Base-by-base conservation (phyloP, 1,140 invertebrate genomes). In the Diploscapter pachys region DNA sequence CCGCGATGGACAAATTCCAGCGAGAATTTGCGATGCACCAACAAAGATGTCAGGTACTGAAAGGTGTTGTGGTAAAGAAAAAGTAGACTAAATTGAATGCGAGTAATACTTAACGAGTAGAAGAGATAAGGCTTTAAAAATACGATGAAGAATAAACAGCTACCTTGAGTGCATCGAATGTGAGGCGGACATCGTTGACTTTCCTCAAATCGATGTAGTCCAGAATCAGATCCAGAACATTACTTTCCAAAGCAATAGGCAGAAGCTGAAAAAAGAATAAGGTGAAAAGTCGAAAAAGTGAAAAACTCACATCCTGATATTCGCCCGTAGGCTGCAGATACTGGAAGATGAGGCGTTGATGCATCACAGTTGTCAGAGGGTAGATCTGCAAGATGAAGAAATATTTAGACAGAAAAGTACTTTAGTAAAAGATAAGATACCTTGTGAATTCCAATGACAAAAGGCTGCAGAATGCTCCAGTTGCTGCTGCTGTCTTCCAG, bases 11-110 rank as follows among this genome's bases (percentile, higher is more conserved):
- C 90, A 86, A 98, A 98, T 86, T 98, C 94, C 6, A 96, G 91
- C 0, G 93, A 93, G 88, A 98, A 97, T 86, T 97, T 98, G 87
- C 97, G 98, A 86, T 98, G 95, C 82, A 94, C 97, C 0, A 98
- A 88, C 62, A 98, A 86, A 2, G 94, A 92, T 0, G 94, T 92
- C 3, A 98, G 88, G 87, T 96, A 98, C 88, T 95, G 92, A 0
- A 95, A 78, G 53, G 62, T 31, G 31, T 31, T 31, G 31, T 31
- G 31, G 31, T 31, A 31, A 31, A 31, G 31, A 31, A 31, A 31
- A 31, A 31, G 31, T 31, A 31, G 31, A 31, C 31, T 31, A 31
- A 31, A 31, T 31, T 31, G 31, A 31, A 31, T 31, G 31, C 31
- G 31, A 31, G 31, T 31, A 31, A 31, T 31, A 31, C 31, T 31